Evolutionary conservation across 2,797 vertebrate species (phyloP), one percentile per base, ranked within the genome.

Genomic region (Myripristis murdjan): DNA sequence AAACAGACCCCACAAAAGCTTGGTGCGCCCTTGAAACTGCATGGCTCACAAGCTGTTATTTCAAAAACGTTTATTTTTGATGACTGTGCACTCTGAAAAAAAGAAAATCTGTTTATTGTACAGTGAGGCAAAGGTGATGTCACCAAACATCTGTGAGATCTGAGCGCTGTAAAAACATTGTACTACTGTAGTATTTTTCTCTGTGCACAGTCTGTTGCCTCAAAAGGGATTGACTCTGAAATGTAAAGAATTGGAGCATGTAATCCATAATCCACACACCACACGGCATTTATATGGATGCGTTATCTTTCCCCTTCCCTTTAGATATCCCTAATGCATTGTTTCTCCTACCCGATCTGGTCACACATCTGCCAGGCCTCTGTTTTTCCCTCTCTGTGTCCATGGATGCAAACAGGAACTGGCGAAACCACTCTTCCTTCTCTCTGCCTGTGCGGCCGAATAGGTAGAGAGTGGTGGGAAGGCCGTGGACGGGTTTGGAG

Each of bases 361-460:
- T 87, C 64, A 85, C 87, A 33, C 74, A 58, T 60, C 37, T 87
- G 84, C 80, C 80, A 73, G 73, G 61, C 69, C 9, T 77, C 68
- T 67, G 66, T 51, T 44, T 37, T 31, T 83, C 71, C 6, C 62
- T 79, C 77, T 91, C 84, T 3, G 60, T 41, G 1, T 83, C 57
- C 63, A 53, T 55, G 64, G 96, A 93, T 1, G 94, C 95, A 64
- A 77, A 79, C 71, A 88, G 67, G 20, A 98, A 92, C 35, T 93
- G 92, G 71, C 93, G 95, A 75, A 95, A 97, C 97, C 97, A 98
- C 87, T 97, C 96, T 63, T 97, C 96, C 84, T 98, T 98, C 70
- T 97, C 96, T 64, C 97, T 90, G 12, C 96, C 97, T 0, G 96
- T 97, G 62, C 96, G 84, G 48, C 95, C 96, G 0, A 97, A 98